Conservation (phyloP, 1,140 invertebrate species). For the Panagrolaimus sp. region DNA sequence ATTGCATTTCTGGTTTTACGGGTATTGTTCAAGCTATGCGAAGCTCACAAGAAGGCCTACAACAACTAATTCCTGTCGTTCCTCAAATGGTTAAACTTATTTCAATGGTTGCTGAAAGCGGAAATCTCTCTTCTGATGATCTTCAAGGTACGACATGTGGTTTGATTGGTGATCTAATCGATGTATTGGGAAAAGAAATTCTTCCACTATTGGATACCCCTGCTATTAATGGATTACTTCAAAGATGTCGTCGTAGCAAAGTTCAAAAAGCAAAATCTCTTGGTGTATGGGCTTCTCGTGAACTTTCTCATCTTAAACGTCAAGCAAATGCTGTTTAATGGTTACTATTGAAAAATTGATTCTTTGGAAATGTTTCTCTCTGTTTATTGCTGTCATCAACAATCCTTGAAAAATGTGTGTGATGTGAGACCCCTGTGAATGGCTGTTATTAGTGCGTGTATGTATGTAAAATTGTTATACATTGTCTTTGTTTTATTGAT, state of each 20-base stretch:
- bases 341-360: no score
- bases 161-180: slow-evolving; percentile 36
- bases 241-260: slow-evolving; percentile 5
- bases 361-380: no score
- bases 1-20: slow-evolving; percentile 48
- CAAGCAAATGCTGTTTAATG: no score
- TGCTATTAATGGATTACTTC: neutral
- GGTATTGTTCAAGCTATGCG: slow-evolving; percentile 50
- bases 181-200: slow-evolving; percentile 35
- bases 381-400: no score
- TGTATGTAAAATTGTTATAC: no score
- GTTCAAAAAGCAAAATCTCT: neutral
- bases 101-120: slow-evolving; percentile 24
- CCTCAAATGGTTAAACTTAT: slow-evolving; percentile 32
- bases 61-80: slow-evolving; percentile 23
- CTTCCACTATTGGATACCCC: slow-evolving; percentile 22
- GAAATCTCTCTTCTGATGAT: slow-evolving; percentile 27
- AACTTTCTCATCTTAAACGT: neutral
- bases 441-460: no score
- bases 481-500: no score
- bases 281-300: neutral
- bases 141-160: slow-evolving; percentile 25
- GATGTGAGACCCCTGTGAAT: no score
- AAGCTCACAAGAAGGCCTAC: slow-evolving; percentile 14
- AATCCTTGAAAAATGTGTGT: no score